Base-by-base conservation (phyloP, 2,113 vertebrate genomes). In the Nibea coibor region DNA sequence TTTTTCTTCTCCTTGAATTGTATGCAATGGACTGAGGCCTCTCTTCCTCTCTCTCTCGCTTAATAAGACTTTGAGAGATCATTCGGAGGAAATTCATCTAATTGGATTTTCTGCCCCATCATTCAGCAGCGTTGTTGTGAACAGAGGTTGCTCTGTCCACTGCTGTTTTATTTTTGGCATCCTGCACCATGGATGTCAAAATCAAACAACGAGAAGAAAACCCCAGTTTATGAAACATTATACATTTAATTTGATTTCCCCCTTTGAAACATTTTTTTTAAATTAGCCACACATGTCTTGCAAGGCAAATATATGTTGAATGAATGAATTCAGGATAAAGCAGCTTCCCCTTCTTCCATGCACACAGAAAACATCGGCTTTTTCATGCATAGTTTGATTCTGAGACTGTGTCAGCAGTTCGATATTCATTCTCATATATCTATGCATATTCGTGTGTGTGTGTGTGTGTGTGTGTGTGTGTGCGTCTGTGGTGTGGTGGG, bases 71-170 rank as follows among this genome's bases (percentile, higher is more conserved):
- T 89, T 80, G 86, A 81, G 82, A 91, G 51, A 81, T 93, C 83
- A 88, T 90, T 85, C 79, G 88, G 89, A 94, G 94, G 91, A 95
- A 95, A 93, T 93, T 92, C 75, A 87, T 82, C 81, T 91, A 95
- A 94, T 94, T 92, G 54, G 88, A 91, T 92, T 90, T 92, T 91
- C 78, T 87, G 73, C 66, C 67, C 71, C 75, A 88, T 93, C 86
- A 88, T 72, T 89, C 85, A 84, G 54, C 67, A 73, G 75, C 20
- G 57, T 47, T 89, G 80, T 62, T 78, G 67, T 75, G 86, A 92
- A 94, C 92, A 93, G 80, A 87, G 74, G 75, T 28, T 35, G 78
- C 72, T 90, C 72, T 93, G 87, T 92, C n/a, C 39, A 54, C 64
- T n/a, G 22, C 48, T 53, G 8, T 28, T 69, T 48, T 53, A 6